phyloP scores from a whole-genome alignment of 1,140 invertebrate genomes.

The Drosophila bocki region DNA sequence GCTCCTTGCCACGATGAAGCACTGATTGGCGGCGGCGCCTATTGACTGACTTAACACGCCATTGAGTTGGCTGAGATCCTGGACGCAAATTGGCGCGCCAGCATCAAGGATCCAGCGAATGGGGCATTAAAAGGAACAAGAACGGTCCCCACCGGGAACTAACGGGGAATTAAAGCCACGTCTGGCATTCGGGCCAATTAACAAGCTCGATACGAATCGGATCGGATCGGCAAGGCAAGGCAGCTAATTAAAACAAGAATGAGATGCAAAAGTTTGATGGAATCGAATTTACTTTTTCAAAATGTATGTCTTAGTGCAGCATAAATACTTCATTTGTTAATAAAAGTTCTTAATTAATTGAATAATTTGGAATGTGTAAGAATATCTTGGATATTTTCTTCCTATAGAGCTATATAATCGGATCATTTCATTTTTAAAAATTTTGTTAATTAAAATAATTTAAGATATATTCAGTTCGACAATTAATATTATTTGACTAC shows the following conservation, averaged over 20 bases:
- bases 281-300: background rate
- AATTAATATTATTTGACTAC: background rate
- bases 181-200: slow-evolving; percentile 68
- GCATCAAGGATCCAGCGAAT: slow-evolving; percentile 35
- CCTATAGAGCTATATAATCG: too few species aligned
- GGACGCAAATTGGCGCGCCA: slow-evolving; percentile 70
- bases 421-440: background rate
- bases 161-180: slow-evolving; percentile 56
- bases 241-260: slow-evolving; percentile 71
- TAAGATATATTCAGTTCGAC: background rate
- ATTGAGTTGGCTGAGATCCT: slow-evolving; percentile 63
- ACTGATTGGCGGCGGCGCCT: slow-evolving; percentile 81
- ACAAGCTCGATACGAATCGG: slow-evolving; percentile 49
- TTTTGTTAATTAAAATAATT: background rate
- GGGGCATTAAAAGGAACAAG: slow-evolving; percentile 46
- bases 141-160: slow-evolving; percentile 30
- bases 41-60: slow-evolving; percentile 83
- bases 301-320: background rate
- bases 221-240: slow-evolving; percentile 25
- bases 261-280: background rate
- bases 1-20: slow-evolving; percentile 62
- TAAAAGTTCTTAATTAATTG: background rate
- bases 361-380: background rate
- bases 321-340: too few species aligned
- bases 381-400: too few species aligned